A percentile compares a stretch with the other conserved stretches of the same genome.
Evolutionary conservation across 2,888 invertebrate species (phyloP).

Genomic region (Osmoderma eremita): DNA sequence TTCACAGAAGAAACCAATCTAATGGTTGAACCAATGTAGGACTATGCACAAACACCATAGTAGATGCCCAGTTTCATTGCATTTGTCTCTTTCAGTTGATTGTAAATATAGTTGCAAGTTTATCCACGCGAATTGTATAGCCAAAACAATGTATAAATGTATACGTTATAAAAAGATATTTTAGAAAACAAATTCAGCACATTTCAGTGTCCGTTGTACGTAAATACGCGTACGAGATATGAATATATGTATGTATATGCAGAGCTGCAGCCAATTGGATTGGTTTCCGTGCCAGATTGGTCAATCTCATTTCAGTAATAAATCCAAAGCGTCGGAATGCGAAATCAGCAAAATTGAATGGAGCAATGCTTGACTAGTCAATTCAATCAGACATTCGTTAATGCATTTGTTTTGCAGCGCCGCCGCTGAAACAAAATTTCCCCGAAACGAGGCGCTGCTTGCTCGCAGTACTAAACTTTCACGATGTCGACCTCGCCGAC

Average conservation of each 20-base stretch:
- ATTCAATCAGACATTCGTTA: constrained; percentile 49
- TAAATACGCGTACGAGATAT: background rate
- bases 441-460: constrained; percentile 8
- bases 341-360: constrained; percentile 46
- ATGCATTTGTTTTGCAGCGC: constrained; percentile 47
- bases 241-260: background rate
- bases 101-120: too few species aligned
- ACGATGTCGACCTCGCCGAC: background rate
- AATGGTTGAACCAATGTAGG: too few species aligned
- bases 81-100: too few species aligned
- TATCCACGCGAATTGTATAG: too few species aligned
- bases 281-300: constrained; percentile 29
- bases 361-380: constrained; percentile 46
- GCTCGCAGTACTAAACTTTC: constrained; percentile 6
- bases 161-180: too few species aligned
- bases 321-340: constrained; percentile 42
- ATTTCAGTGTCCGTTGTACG: too few species aligned
- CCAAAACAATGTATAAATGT: too few species aligned
- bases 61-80: too few species aligned
- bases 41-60: too few species aligned
- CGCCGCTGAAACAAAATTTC: constrained; percentile 30
- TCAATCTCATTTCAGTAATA: constrained; percentile 38
- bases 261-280: constrained; percentile 18
- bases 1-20: too few species aligned
- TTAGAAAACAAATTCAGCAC: too few species aligned